Evolutionary conservation across 2,797 vertebrate genomes (phyloP).

Genomic region (Neopelma chrysocephalum): DNA sequence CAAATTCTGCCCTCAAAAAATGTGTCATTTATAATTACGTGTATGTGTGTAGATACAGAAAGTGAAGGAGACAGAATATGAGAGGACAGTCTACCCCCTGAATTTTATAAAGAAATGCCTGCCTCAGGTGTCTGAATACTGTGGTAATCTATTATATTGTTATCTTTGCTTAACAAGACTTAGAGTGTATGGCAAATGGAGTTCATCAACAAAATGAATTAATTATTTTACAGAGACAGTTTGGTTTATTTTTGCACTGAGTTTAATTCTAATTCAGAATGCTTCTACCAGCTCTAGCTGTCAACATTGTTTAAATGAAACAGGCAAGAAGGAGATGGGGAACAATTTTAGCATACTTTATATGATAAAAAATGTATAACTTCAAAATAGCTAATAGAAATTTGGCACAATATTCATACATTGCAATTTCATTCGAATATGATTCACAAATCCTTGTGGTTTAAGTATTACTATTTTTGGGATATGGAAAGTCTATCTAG

Average conservation of each 20-base stretch:
- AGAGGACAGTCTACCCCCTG: neutral
- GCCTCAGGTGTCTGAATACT: neutral
- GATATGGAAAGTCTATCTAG: neutral
- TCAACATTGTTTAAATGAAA: neutral
- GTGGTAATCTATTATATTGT: neutral
- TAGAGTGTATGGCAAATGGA: neutral
- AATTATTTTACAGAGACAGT: neutral
- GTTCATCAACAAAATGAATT: neutral
- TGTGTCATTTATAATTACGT: neutral
- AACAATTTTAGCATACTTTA: neutral
- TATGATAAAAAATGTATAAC: neutral
- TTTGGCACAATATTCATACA: neutral
- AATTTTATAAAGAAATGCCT: neutral
- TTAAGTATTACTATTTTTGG: neutral
- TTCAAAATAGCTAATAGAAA: constrained; percentile 41
- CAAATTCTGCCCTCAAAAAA: constrained; percentile 15
- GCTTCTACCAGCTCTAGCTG: neutral
- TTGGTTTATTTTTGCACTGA: neutral
- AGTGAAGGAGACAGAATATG: neutral
- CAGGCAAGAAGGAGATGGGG: neutral
- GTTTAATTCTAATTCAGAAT: neutral
- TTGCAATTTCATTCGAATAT: neutral
- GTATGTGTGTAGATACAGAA: neutral
- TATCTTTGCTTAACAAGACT: neutral
- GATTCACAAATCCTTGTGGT: neutral